Evolutionary conservation across 1,140 invertebrate genomes (phyloP).

Genomic region (Watersipora subatra): DNA sequence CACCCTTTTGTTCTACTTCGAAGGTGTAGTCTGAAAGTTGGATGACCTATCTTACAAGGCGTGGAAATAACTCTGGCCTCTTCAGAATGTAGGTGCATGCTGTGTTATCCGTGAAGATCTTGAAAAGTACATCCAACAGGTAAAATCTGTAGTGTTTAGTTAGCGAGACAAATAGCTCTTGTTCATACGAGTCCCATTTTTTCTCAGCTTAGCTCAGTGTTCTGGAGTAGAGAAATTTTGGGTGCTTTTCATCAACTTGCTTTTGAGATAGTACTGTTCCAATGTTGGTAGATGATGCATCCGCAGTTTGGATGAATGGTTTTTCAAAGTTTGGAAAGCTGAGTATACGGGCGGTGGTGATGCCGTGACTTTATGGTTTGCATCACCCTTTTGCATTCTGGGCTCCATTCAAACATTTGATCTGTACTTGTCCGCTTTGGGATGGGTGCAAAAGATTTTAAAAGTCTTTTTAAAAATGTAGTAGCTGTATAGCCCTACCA

Average conservation of each 20-base stretch:
- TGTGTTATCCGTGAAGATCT: constrained; percentile 2
- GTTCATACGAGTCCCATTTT: background rate
- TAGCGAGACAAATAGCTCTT: background rate
- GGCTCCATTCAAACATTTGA: no score
- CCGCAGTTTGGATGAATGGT: background rate
- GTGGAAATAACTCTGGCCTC: constrained; percentile 7
- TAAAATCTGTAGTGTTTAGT: background rate
- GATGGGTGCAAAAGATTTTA: no score
- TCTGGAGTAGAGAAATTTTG: background rate
- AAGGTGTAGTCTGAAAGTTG: constrained; percentile 15
- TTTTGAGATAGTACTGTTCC: background rate
- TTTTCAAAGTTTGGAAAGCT: background rate
- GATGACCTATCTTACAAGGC: constrained; percentile 15
- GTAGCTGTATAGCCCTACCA: constrained; percentile 15
- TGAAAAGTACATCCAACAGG: background rate
- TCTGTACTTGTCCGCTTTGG: no score
- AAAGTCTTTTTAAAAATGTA: constrained; percentile 13
- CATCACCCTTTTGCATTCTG: no score
- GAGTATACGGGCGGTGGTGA: constrained; percentile 9
- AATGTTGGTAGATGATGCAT: background rate
- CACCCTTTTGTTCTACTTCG: constrained; percentile 15
- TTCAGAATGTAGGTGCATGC: constrained; percentile 6
- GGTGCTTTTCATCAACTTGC: background rate
- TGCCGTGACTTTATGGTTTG: constrained; percentile 7
- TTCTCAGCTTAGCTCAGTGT: background rate